Base-by-base conservation (phyloP, 2,797 vertebrate genomes). In the Huso huso region DNA sequence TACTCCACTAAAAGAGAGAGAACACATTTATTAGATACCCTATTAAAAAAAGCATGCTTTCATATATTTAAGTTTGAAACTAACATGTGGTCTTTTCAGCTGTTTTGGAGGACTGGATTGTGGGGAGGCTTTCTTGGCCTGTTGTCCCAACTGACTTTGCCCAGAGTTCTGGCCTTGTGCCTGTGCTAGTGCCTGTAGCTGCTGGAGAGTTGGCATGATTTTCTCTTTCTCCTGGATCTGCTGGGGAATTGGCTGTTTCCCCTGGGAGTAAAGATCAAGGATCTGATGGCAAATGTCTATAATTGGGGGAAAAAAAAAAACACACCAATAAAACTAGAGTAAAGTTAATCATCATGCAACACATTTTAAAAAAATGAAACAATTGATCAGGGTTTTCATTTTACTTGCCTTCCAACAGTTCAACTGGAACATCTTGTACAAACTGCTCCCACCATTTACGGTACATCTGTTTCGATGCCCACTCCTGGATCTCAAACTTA, bases 401-500 rank as follows among this genome's bases (percentile, higher is more conserved):
- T 11, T 6, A 57, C 48, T 12, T 86, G 98, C 96, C 96, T 93
- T 99, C 96, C 15, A 98, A 83, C 60, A 98, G 91, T 76, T 98
- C 96, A 9, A 98, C 96, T 0, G 96, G 96, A n/a, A 99, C 96
- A 1, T 99, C 96, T 71, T 98, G 96, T 18, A 99, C 96, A 78
- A 99, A 99, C 79, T 98, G 95, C 75, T 98, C 96, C 96, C 96
- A 99, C 96, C 96, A 99, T 50, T 94, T 88, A 15, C 96, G 90
- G 1, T 96, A 95, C 8, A 94, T 93, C 73, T 96, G 95, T 74
- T 97, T 98, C 51, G 92, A 89, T 0, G 96, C 98, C 96, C 96
- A 99, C 70, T 99, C 95, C 77, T 99, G 96, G 73, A 99, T 96
- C 78, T 99, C 96, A 65, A 98, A 98, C 76, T 98, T 99, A 70